Conservation (phyloP, 2,888 invertebrate genomes). For the Candidula unifasciata region DNA sequence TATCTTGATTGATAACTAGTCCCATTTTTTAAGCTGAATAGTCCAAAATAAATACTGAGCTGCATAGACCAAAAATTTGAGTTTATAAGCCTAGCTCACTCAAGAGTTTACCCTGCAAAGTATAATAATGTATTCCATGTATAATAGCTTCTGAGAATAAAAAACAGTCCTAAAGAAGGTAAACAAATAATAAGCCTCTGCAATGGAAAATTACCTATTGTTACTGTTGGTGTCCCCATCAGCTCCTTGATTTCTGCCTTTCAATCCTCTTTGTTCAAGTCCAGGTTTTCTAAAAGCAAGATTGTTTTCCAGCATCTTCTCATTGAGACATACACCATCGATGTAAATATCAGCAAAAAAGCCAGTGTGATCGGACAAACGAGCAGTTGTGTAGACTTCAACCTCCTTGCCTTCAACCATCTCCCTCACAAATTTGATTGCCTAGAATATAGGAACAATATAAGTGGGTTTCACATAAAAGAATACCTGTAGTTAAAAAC, state of each 20-base stretch:
- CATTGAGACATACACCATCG: conserved; percentile 60
- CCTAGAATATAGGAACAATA: conserved; percentile 54
- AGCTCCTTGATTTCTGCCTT: conserved; percentile 25
- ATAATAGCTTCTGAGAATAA: no score
- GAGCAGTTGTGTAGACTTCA: conserved; percentile 56
- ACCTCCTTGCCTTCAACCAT: conserved; percentile 62
- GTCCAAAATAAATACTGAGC: no score
- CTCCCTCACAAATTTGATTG: conserved; percentile 60
- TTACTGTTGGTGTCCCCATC: conserved; percentile 24
- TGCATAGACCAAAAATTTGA: no score
- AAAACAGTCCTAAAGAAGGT: no score
- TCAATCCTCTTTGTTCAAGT: conserved; percentile 52
- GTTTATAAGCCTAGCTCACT: no score
- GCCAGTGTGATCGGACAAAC: conserved; percentile 64
- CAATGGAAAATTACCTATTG: conserved; percentile 14
- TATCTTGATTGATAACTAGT: no score
- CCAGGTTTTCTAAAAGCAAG: conserved; percentile 62
- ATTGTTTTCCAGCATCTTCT: conserved; percentile 63
- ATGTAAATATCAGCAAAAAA: conserved; percentile 64
- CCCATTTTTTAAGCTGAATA: no score
- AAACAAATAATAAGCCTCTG: no score
- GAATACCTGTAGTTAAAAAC: background rate
- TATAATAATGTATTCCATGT: no score
- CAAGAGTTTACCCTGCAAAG: no score
- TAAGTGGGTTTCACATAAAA: background rate